Evolutionary conservation across 2,113 vertebrate species (phyloP).

Genomic region (Xiphophorus couchianus): DNA sequence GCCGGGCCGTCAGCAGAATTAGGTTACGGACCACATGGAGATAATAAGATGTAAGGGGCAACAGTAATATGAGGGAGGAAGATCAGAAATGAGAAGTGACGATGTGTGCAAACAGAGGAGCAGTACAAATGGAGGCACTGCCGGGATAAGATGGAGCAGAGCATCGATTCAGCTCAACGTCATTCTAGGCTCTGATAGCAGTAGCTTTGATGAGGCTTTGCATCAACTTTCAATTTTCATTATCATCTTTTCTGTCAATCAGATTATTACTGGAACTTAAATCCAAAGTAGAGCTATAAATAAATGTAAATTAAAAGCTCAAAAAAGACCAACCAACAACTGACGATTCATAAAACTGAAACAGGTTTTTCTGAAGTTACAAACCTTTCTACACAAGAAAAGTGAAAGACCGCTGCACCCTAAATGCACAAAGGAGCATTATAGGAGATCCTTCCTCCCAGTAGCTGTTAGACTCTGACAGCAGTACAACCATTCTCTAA

Average conservation of each 20-base stretch:
- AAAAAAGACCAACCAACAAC: too few species aligned
- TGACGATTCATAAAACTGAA: not conserved
- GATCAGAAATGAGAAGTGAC: conserved; percentile 38
- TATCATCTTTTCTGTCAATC: not conserved
- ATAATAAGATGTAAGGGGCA: conserved; percentile 56
- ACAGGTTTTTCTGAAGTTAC: not conserved
- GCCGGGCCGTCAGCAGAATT: conserved; percentile 60
- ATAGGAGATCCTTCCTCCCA: too few species aligned
- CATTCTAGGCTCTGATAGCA: not conserved
- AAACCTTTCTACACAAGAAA: not conserved
- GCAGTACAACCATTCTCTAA: too few species aligned
- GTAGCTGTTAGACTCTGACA: too few species aligned
- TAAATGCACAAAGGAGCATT: too few species aligned
- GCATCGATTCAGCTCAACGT: not conserved
- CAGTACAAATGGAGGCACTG: not conserved
- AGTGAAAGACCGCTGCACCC: too few species aligned
- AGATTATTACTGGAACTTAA: not conserved
- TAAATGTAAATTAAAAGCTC: not conserved
- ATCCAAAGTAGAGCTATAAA: not conserved
- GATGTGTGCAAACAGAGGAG: conserved; percentile 61
- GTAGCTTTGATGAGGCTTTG: not conserved
- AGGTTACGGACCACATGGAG: conserved; percentile 57
- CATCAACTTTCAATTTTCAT: not conserved
- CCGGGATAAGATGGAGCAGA: not conserved
- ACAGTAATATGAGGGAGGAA: conserved; percentile 20